Base-by-base conservation (phyloP, 2,113 vertebrate genomes). In the Prochilodus magdalenae region DNA sequence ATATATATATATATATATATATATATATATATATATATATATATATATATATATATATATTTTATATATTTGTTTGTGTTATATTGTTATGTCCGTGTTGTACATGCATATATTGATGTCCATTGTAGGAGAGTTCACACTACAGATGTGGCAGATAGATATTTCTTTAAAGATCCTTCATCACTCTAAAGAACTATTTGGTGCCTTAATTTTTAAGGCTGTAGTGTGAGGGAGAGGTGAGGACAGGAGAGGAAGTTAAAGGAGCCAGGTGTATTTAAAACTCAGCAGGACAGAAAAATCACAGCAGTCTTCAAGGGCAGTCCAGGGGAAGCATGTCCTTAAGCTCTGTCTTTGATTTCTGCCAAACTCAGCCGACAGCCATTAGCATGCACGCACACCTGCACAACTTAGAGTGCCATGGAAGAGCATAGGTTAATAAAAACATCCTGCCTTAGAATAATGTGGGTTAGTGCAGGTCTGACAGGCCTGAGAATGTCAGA, bases 231-330 rank as follows among this genome's bases (percentile, higher is more conserved):
- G 53, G 44, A 72, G 49, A 30, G 36, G 30, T 57, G 13, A 65
- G 55, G 73, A 7, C 49, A 72, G 81, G 16, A 74, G 70, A 76
- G 55, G 70, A 66, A 51, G 26, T 24, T 29, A 62, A 29, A 55
- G 26, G 29, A 57, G 73, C 62, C 73, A 62, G 33, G 77, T 66
- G 79, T 85, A 44, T 89, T 91, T 80, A 88, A 88, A 86, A 83
- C 74, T 73, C 83, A 81, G 65, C 75, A 36, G 59, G 83, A 78
- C 83, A 84, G 88, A 85, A 84, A 27, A 83, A 89, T 86, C 83
- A 85, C 77, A 80, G 36, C 33, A 71, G 71, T 75, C 78, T 87
- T 53, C 73, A 89, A 88, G 86, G 87, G 57, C 74, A 76, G 55
- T 65, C 13, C 69, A 49, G 57, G 53, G 79, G 78, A 55, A 27